These are phyloP conservation scores for Alauda arvensis DNA, from an alignment of 2,797 vertebrate genomes.

Conservation along the genomic window DNA sequence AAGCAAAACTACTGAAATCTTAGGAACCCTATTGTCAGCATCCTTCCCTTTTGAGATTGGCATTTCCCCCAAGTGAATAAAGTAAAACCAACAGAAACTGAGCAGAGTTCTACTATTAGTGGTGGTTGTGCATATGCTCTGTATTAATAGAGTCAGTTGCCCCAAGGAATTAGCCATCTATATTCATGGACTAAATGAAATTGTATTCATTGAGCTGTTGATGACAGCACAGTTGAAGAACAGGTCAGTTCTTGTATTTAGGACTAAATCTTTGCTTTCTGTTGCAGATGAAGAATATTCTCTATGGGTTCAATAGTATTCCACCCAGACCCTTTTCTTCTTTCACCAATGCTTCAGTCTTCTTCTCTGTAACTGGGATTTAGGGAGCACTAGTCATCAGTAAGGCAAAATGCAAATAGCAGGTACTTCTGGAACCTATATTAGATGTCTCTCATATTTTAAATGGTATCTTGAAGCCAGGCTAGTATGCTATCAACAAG, in stretches of 20 bases:
- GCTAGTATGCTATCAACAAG: not conserved
- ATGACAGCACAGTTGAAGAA: slow-evolving; percentile 17
- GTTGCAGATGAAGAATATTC: not conserved
- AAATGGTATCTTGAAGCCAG: not conserved
- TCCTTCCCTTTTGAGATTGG: not conserved
- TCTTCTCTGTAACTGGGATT: not conserved
- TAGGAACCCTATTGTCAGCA: not conserved
- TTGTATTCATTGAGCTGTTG: not conserved
- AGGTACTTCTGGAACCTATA: not conserved
- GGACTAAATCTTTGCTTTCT: not conserved
- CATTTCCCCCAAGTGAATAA: slow-evolving; percentile 3
- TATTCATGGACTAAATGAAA: slow-evolving; percentile 51
- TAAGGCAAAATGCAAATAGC: not conserved
- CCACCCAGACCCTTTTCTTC: not conserved
- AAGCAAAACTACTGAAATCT: not conserved
- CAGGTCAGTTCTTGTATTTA: not conserved
- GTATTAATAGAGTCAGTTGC: slow-evolving; percentile 33
- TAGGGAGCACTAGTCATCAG: not conserved
- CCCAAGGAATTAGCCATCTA: slow-evolving; percentile 33
- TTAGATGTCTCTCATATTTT: not conserved
- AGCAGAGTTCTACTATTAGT: not conserved
- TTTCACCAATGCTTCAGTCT: not conserved
- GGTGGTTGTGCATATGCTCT: slow-evolving; percentile 17
- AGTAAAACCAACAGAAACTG: slow-evolving; percentile 14
- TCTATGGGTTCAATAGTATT: not conserved